Conservation (phyloP, 2,797 vertebrate genomes). For the Psittacula echo region DNA sequence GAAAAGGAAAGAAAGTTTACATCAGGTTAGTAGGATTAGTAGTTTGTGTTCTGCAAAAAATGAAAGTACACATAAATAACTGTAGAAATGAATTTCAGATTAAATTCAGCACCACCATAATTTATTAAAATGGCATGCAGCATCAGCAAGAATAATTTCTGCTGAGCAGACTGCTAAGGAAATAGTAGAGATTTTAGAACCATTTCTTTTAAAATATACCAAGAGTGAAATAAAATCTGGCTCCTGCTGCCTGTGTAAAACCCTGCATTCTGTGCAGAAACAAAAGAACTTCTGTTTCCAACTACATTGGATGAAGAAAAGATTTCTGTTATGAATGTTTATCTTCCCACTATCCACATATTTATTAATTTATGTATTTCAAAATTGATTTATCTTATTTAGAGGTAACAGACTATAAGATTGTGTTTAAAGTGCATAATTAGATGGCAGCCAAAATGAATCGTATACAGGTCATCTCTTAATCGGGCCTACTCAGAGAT, state of each 20-base stretch:
- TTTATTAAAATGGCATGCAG: neutral
- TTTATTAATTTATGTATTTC: neutral
- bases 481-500: neutral
- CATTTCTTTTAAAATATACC: neutral
- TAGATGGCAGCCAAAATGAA: neutral
- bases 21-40: neutral
- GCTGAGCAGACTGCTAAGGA: neutral
- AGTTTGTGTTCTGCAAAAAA: neutral
- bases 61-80: neutral
- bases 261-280: neutral
- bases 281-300: neutral
- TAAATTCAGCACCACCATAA: constrained; percentile 8
- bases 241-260: neutral
- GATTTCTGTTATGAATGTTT: neutral
- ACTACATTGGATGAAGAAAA: neutral
- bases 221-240: neutral
- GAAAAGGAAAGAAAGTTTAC: neutral
- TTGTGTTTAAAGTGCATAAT: neutral
- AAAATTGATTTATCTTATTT: neutral
- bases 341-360: neutral
- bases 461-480: neutral
- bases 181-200: neutral
- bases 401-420: neutral
- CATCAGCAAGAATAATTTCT: constrained; percentile 12
- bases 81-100: neutral